Evolutionary conservation across 2,113 vertebrate genomes (phyloP).

Genomic region (Pteruthius melanotis): DNA sequence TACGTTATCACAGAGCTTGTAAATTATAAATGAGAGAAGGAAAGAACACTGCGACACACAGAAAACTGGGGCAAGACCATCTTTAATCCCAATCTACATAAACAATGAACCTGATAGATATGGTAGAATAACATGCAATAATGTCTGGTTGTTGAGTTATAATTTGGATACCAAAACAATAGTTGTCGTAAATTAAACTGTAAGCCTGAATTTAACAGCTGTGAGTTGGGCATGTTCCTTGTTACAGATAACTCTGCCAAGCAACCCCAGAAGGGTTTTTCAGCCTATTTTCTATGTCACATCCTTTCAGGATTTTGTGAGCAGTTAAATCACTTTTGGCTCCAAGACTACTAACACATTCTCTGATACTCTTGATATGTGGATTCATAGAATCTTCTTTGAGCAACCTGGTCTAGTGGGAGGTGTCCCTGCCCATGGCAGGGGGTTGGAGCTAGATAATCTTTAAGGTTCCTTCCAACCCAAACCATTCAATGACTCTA

Average conservation of each 20-base stretch:
- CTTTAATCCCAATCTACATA: slow-evolving; percentile 35
- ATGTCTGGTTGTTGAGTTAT: not conserved
- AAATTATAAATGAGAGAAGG: slow-evolving; percentile 73
- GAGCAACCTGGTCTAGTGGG: not conserved
- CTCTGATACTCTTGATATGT: not conserved
- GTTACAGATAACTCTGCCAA: not conserved
- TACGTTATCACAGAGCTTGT: slow-evolving; percentile 76
- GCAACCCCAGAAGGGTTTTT: not conserved
- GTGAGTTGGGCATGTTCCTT: not conserved
- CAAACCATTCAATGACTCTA: not conserved
- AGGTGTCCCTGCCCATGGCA: not conserved
- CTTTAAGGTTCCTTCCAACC: not conserved
- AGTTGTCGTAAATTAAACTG: not conserved
- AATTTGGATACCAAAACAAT: not conserved
- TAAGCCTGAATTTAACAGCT: not conserved
- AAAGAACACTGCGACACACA: slow-evolving; percentile 70
- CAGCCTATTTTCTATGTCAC: not conserved
- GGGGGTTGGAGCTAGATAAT: not conserved
- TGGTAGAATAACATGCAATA: not conserved
- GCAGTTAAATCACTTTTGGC: not conserved
- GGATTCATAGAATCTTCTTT: not conserved
- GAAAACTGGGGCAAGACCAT: slow-evolving; percentile 29
- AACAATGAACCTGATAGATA: slow-evolving; percentile 55
- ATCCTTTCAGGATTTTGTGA: not conserved
- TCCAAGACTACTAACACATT: not conserved